phyloP scores from a whole-genome alignment of 1,140 invertebrate species.

The Charaxes varanes region DNA sequence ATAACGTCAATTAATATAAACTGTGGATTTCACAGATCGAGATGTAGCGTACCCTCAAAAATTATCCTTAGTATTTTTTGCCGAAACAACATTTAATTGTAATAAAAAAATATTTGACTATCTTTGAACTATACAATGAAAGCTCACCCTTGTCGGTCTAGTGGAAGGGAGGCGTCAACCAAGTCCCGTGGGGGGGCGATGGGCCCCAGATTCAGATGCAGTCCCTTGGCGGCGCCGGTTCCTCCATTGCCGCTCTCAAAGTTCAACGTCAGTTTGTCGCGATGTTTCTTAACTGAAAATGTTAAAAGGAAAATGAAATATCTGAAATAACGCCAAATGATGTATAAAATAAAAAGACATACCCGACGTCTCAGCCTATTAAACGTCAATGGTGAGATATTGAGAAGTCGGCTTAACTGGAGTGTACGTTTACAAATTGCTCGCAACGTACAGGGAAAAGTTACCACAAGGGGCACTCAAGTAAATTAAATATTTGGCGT shows the following conservation, averaged over 20 bases:
- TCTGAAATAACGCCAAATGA: constrained; percentile 1
- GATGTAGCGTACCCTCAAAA: no score
- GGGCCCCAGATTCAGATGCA: constrained; percentile 77
- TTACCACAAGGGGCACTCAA: constrained; percentile 64
- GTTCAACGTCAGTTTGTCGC: constrained; percentile 84
- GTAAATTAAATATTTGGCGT: constrained; percentile 68
- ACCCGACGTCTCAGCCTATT: constrained; percentile 32
- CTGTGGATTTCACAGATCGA: no score
- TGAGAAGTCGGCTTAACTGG: no score
- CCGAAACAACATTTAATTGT: no score
- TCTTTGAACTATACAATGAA: no score
- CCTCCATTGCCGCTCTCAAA: constrained; percentile 73
- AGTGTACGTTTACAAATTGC: constrained; percentile 61
- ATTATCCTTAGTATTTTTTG: no score
- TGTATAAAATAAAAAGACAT: background rate
- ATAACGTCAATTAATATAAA: no score
- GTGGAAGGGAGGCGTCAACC: constrained; percentile 85
- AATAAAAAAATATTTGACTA: no score
- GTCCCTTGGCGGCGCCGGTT: constrained; percentile 69
- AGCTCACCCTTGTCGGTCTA: constrained; percentile 93
- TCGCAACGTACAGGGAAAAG: constrained; percentile 51
- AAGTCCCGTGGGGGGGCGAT: constrained; percentile 79
- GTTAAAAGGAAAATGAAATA: constrained; percentile 25
- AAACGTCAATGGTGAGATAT: constrained; percentile 43
- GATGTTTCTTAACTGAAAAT: constrained; percentile 71